phyloP scores from a whole-genome alignment of 35 echinoderm and acorn worm species.

The Apostichopus californicus region DNA sequence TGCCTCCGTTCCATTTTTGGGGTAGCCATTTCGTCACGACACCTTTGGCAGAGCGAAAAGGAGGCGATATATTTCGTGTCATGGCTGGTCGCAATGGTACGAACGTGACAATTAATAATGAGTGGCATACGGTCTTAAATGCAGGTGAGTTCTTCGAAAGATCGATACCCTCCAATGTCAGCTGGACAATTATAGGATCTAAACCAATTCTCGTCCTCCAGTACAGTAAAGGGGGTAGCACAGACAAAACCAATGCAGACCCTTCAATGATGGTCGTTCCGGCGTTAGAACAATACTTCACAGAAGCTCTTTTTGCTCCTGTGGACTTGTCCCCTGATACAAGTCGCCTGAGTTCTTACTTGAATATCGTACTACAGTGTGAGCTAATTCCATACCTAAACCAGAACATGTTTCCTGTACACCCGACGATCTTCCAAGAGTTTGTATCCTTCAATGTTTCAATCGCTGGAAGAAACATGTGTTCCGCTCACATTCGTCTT shows the following conservation, averaged over 20 bases:
- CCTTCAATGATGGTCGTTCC: slow-evolving; percentile 95
- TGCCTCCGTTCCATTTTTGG: slow-evolving; percentile 85
- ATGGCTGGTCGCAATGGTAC: slow-evolving; percentile 76
- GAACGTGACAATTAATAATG: slow-evolving; percentile 32
- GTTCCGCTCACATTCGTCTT: slow-evolving; percentile 68
- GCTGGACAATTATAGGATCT: slow-evolving; percentile 59
- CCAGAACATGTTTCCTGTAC: slow-evolving; percentile 88
- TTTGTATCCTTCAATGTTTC: slow-evolving; percentile 37
- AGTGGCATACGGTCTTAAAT: slow-evolving; percentile 39
- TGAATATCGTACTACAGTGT: slow-evolving; percentile 82
- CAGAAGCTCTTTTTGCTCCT: slow-evolving; percentile 62
- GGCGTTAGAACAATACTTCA: slow-evolving; percentile 75
- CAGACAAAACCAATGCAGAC: slow-evolving; percentile 70
- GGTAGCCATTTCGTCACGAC: slow-evolving; percentile 78
- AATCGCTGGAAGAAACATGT: slow-evolving; percentile 62
- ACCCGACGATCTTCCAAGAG: slow-evolving; percentile 59
- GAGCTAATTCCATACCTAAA: slow-evolving; percentile 53
- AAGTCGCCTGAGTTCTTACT: slow-evolving; percentile 40
- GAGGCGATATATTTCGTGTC: slow-evolving; percentile 84
- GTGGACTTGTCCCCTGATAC: slow-evolving; percentile 50
- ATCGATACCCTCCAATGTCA: slow-evolving; percentile 58
- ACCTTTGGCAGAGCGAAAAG: slow-evolving; percentile 53
- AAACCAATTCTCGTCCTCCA: slow-evolving; percentile 80
- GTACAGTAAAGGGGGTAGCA: slow-evolving; percentile 78
- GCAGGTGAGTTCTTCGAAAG: slow-evolving; percentile 69